Percentiles rank a stretch among this genome's conserved stretches.
phyloP scores from a whole-genome alignment of 2,113 vertebrate genomes.

The Himantopus leucocephalus region DNA sequence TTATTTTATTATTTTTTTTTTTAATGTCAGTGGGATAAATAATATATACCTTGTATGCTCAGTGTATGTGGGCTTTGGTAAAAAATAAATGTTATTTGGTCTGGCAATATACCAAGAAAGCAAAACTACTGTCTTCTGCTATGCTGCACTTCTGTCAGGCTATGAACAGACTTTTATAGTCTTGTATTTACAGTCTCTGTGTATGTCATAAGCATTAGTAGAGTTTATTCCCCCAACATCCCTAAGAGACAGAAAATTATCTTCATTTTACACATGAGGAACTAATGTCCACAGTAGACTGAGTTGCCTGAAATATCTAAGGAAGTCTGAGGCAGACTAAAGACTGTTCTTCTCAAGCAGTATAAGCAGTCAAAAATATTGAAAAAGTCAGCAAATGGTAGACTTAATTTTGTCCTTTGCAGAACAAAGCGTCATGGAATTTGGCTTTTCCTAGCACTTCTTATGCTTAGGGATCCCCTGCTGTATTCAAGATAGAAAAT shows the following conservation, averaged over 20 bases:
- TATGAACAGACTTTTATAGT: neutral
- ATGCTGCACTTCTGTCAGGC: neutral
- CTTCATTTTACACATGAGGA: neutral
- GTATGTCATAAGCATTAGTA: neutral
- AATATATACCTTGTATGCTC: neutral
- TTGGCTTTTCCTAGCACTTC: neutral
- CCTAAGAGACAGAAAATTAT: neutral
- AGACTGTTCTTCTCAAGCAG: neutral
- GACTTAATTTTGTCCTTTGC: neutral
- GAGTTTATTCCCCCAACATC: neutral
- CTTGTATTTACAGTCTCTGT: neutral
- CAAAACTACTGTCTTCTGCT: slow-evolving; percentile 7
- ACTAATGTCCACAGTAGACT: neutral
- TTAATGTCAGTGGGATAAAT: neutral
- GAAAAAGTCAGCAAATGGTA: neutral
- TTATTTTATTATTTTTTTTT: neutral
- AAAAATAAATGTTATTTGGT: neutral
- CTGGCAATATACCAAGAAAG: neutral
- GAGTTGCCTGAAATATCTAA: neutral
- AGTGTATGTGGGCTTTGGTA: neutral
- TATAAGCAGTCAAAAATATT: neutral
- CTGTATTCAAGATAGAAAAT: neutral
- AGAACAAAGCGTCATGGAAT: neutral
- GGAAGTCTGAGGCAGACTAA: neutral
- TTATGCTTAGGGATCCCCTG: neutral